Percentiles rank a stretch among this genome's conserved stretches.
These are phyloP conservation scores for Phaonia tiefii DNA, from an alignment of 2,888 invertebrate genomes.

Conservation along the genomic window DNA sequence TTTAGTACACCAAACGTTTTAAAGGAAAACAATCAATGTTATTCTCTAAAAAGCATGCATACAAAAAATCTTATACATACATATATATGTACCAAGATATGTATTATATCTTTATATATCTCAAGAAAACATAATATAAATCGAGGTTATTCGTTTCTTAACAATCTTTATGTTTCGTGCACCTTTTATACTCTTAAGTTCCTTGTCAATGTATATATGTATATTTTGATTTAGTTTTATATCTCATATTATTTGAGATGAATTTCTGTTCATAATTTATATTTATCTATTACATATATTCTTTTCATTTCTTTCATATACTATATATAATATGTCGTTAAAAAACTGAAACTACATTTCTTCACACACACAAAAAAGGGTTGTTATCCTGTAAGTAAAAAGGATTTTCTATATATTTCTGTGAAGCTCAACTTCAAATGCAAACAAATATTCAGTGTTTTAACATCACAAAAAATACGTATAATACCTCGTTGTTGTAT, in stretches of 20 bases:
- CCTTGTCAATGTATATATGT: conserved; percentile 6
- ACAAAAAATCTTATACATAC: conserved; percentile 21
- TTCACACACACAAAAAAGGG: conserved; percentile 45
- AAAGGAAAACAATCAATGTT: too few relatives aligned
- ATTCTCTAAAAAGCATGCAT: conserved; percentile 60
- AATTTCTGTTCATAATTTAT: conserved; percentile 23
- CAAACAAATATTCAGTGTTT: conserved; percentile 54
- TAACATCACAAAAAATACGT: conserved; percentile 43
- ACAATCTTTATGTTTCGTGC: conserved; percentile 55
- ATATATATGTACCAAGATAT: conserved; percentile 14
- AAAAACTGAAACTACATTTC: background rate
- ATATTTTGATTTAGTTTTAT: conserved; percentile 15
- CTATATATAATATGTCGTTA: conserved; percentile 14
- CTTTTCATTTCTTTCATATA: conserved; percentile 61
- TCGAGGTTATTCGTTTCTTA: conserved; percentile 38
- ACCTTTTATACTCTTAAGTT: conserved; percentile 59
- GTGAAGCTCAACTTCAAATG: conserved; percentile 5
- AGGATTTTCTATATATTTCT: background rate
- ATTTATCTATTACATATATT: conserved; percentile 41
- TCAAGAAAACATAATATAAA: background rate
- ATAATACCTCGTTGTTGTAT: conserved; percentile 60
- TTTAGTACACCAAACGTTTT: too few relatives aligned
- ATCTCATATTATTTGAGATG: conserved; percentile 5
- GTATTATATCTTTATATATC: background rate
- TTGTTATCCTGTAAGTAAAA: conserved; percentile 67